Evolutionary conservation across 2,888 invertebrate species (phyloP).

Genomic region (Lasioglossum zephyrum): DNA sequence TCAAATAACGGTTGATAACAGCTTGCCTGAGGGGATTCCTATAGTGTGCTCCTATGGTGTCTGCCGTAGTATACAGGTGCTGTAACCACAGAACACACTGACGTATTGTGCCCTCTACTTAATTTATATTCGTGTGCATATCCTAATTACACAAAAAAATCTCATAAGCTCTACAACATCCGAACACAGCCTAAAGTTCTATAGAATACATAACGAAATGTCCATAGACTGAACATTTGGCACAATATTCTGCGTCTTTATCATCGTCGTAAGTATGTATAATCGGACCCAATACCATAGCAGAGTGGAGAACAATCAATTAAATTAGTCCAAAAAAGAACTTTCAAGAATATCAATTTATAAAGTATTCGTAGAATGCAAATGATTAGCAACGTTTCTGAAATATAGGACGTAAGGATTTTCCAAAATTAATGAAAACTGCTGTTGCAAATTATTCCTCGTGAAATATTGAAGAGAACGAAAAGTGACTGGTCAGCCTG

Average conservation of each 20-base stretch:
- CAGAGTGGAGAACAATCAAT: constrained; percentile 70
- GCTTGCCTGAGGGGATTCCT: constrained; percentile 92
- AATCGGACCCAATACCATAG: constrained; percentile 73
- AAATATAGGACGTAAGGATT: constrained; percentile 78
- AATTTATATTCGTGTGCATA: constrained; percentile 53
- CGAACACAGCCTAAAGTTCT: constrained; percentile 43
- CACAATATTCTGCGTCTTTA: not conserved
- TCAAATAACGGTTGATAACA: constrained; percentile 83
- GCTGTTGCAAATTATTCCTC: not conserved
- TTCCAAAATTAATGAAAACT: not conserved
- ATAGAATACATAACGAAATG: constrained; percentile 22
- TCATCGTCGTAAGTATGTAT: not conserved
- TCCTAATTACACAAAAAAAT: constrained; percentile 60
- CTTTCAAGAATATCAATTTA: constrained; percentile 61
- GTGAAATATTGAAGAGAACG: not conserved
- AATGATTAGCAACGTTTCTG: constrained; percentile 75
- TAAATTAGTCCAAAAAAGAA: constrained; percentile 60
- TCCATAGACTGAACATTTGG: constrained; percentile 32
- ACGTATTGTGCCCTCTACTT: constrained; percentile 78
- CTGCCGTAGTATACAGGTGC: constrained; percentile 88
- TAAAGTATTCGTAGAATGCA: constrained; percentile 74
- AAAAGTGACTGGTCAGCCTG: not conserved
- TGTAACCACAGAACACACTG: constrained; percentile 87
- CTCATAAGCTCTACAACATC: constrained; percentile 59
- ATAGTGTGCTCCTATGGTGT: constrained; percentile 88